Evolutionary conservation across 2,888 invertebrate species (phyloP), one percentile per base, ranked within the genome.

Genomic region (Acronicta aceris): DNA sequence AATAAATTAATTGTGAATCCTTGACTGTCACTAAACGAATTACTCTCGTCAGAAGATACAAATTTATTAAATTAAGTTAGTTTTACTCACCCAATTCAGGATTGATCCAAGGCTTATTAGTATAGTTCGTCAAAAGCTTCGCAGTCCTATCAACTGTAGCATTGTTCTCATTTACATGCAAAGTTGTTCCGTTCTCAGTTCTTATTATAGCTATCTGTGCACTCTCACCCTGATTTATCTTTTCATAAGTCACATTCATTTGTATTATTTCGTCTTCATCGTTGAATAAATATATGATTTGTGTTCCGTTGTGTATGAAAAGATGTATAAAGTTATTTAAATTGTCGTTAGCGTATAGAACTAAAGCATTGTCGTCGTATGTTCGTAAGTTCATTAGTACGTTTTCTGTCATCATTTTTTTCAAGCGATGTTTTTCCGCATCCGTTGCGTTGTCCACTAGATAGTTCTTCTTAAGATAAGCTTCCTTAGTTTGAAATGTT

Each of bases 311-410:
- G 71, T 97, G 96, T 65, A 98, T 96, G 88, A 97, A 98, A 30
- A 98, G 91, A 88, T 98, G 98, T 52, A 98, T 96, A 87, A 99
- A 99, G 89, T 99, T 99, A 86, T 98, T 98, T 62, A 98, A 94
- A 87, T 98, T 97, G 88, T 99, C 99, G 84, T 98, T 98, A 36
- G 98, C 98, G 84, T 99, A 99, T 8, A 99, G 93, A 16, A 99
- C 96, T 77, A 99, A 90, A 0, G 98, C 97, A 73, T 97, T 96
- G 41, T 96, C 95, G 79, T 97, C 97, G 84, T 98, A 98, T 0
- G 99, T 99, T 77, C 99, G 95, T 64, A 99, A 94, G 89, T 98
- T 99, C 85, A 99, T 96, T n/a, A 98, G 95, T 58, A 99, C 96
- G 79, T 97, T 96, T 86, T 98, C 96, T 12, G 95, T 95, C 79